These are phyloP conservation scores for Lasioglossum vierecki DNA, from an alignment of 2,888 invertebrate genomes.

Conservation along the genomic window DNA sequence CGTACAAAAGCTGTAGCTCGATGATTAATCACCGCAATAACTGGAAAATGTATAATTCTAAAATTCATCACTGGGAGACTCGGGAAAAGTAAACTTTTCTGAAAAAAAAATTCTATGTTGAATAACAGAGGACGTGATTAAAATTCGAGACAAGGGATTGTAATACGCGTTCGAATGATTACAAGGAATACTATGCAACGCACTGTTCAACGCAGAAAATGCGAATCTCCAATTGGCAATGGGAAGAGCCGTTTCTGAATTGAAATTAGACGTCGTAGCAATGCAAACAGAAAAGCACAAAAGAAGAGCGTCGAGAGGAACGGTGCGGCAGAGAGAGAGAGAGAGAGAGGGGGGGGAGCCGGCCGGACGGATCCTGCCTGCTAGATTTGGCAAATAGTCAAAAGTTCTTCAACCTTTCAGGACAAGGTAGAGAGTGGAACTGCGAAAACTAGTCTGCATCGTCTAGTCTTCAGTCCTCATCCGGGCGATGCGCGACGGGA, in stretches of 20 bases:
- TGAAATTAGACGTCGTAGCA: constrained; percentile 52
- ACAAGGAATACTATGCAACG: neutral
- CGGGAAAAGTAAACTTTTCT: neutral
- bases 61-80: neutral
- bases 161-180: neutral
- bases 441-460: constrained; percentile 17
- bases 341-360: too few relatives aligned
- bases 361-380: constrained; percentile 17
- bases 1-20: neutral
- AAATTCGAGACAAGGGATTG: neutral
- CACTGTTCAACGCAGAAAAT: neutral
- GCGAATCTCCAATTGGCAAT: constrained; percentile 20
- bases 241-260: constrained; percentile 48
- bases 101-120: neutral
- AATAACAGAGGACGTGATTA: neutral
- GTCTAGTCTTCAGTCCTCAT: neutral
- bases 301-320: constrained; percentile 27
- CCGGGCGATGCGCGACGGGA: too few relatives aligned
- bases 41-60: neutral
- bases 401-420: constrained; percentile 70
- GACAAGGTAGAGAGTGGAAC: constrained; percentile 29
- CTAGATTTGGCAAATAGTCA: constrained; percentile 65
- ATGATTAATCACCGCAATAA: neutral
- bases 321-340: neutral
- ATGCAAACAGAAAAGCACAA: constrained; percentile 52